Percentiles rank a stretch among this genome's conserved stretches.
Conservation (phyloP, 1,140 invertebrate genomes). For the Goniozus legneri region DNA sequence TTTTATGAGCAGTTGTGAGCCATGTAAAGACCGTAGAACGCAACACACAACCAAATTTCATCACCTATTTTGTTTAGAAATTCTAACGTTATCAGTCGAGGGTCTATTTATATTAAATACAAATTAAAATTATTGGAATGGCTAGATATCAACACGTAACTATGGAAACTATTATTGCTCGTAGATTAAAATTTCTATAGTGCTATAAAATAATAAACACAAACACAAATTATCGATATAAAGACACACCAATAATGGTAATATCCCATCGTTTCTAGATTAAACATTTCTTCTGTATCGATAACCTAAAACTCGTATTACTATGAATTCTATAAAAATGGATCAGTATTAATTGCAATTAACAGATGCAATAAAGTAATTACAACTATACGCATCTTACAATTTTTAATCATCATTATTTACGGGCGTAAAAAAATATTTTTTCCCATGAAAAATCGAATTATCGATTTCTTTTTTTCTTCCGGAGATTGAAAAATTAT, state of each 20-base stretch:
- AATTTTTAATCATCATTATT: neutral
- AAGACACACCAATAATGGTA: neutral
- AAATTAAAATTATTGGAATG: too few species aligned
- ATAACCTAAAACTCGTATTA: neutral
- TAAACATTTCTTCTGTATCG: neutral
- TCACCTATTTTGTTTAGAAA: slow-evolving; percentile 1
- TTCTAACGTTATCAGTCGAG: neutral
- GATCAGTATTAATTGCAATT: neutral
- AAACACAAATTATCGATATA: neutral
- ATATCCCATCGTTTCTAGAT: neutral
- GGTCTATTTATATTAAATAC: too few species aligned
- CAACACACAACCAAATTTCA: slow-evolving; percentile 25
- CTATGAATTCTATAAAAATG: neutral
- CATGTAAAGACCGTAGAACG: too few species aligned
- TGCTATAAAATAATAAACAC: neutral
- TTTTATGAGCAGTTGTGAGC: too few species aligned
- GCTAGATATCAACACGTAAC: too few species aligned
- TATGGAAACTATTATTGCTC: too few species aligned
- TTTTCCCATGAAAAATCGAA: slow-evolving; percentile 13
- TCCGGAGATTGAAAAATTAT: too few species aligned
- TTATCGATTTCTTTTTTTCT: too few species aligned
- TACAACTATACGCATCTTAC: neutral
- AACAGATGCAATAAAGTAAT: neutral
- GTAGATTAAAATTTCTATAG: too few species aligned
- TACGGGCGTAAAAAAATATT: neutral